Conservation (phyloP, 2,888 invertebrate genomes). For the Cantharis flavilabris region DNA sequence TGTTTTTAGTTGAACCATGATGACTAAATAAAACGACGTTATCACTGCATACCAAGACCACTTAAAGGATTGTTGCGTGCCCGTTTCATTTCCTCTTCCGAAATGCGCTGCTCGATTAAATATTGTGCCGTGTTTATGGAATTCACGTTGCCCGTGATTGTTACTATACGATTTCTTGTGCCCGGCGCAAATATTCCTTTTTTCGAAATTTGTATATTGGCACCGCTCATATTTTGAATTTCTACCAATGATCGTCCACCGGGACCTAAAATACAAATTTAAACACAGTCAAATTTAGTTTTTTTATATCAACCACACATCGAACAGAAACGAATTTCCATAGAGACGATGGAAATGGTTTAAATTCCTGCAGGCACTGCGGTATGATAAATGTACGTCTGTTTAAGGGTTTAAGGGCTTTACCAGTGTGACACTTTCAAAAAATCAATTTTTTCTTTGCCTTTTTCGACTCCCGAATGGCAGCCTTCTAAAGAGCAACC, state of each 20-base stretch:
- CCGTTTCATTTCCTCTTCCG: constrained; percentile 93
- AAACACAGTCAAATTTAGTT: background rate
- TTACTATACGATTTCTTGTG: constrained; percentile 95
- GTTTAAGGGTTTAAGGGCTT: too few relatives aligned
- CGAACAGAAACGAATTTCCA: background rate
- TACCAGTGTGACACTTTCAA: too few relatives aligned
- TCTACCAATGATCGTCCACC: constrained; percentile 95
- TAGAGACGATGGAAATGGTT: background rate
- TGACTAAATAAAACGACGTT: constrained; percentile 29
- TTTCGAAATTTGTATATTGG: constrained; percentile 98
- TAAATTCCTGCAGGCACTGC: too few relatives aligned
- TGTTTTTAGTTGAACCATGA: constrained; percentile 26
- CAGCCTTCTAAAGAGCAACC: too few relatives aligned
- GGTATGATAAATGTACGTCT: too few relatives aligned
- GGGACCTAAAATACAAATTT: constrained; percentile 64
- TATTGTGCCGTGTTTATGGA: constrained; percentile 91
- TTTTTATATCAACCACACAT: background rate
- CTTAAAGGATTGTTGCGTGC: constrained; percentile 85
- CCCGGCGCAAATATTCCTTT: constrained; percentile 97
- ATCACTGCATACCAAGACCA: constrained; percentile 71
- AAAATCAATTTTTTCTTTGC: too few relatives aligned
- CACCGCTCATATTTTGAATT: constrained; percentile 96
- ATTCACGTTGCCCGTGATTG: constrained; percentile 87
- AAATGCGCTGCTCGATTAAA: constrained; percentile 95
- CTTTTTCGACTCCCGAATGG: too few relatives aligned